Evolutionary conservation across 2,113 vertebrate species (phyloP), one percentile per base, ranked within the genome.

Genomic region (Entosphenus tridentatus): DNA sequence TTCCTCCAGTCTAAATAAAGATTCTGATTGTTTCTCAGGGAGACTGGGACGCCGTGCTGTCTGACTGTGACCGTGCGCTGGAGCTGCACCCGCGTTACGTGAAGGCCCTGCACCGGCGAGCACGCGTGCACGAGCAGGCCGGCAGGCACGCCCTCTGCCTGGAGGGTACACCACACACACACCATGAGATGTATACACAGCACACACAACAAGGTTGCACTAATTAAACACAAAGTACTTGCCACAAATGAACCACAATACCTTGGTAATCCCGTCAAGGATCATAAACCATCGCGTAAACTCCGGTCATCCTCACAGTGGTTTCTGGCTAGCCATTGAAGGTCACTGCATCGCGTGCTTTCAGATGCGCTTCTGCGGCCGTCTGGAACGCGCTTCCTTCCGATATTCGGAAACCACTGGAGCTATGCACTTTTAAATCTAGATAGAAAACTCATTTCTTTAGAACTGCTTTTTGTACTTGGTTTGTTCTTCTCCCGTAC

Each of bases 61-160:
- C n/a, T 65, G 62, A 65, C 21, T 65, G 62, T 65, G n/a, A n/a
- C n/a, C 62, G 62, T 16, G 62, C 62, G n/a, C n/a, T 65, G 10
- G 62, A 65, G 8, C 62, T 65, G 62, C n/a, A 65, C 21, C 62
- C 62, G 8, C n/a, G 18, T 9, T 65, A 65, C 62, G 62, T 65
- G 62, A 65, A 65, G 62, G 62, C 62, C n/a, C 62, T 65, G 10
- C n/a, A n/a, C n/a, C 62, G 62, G n/a, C 62, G 62, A 9, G 18
- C 62, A 16, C 62, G 62, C 8, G 62, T 18, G 62, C n/a, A 65
- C 10, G 62, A 65, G 62, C 62, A 65, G 62, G n/a, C 21, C 21
- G 62, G 62, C 8, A 65, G 18, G n/a, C n/a, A 65, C 2, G 18
- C 8, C 62, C n/a, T 10, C 10, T n/a, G n/a, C n/a, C 62, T 65